Base-by-base conservation (phyloP, 2,888 invertebrate genomes). In the Calliscelio sp. region DNA sequence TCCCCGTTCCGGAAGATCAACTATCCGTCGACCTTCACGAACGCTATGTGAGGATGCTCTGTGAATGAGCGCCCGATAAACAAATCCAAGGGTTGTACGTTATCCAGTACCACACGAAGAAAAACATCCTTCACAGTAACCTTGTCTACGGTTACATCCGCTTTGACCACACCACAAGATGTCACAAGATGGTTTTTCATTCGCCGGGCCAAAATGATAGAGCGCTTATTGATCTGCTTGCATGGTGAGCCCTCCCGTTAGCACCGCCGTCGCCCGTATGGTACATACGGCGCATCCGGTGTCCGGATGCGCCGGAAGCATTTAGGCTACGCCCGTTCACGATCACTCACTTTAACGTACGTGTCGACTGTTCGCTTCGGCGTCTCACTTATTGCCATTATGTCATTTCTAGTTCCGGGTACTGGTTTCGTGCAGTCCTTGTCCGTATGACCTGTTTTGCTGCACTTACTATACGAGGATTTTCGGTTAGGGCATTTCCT, bases 81-180 rank as follows among this genome's bases (percentile, higher is more conserved):
- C 14, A 89, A n/a, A 25, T 87, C 87, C 2, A 75, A 63, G 2
- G 82, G 74, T 59, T 88, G 88, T 3, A 80, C 85, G 32, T 87
- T 66, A 59, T 89, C 87, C 6, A 87, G 87, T n/a, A 89, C 88
- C 4, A 88, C 74, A 44, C 86, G 66, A 11, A 88, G 20, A 0
- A 51, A 57, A 0, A 88, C 73, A 7, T 80, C 35, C 0, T 85
- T 61, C 5, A 66, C 85, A 24, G 11, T 7, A 0, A 86, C 86
- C 24, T 66, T 70, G 49, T 87, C 87, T 7, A 86, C 55, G n/a
- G 57, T 46, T 11, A 87, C 59, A 0, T 77, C 38, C 4, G 57
- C 84, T 0, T 38, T n/a, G 0, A 84, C 41, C 0, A 77, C 20
- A 11, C 80, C 82, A 6, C 75, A 68, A 24, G 81, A 86, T 0